These are phyloP conservation scores for Caenorhabditis sp. DNA, from an alignment of 2,888 invertebrate genomes.

Conservation along the genomic window DNA sequence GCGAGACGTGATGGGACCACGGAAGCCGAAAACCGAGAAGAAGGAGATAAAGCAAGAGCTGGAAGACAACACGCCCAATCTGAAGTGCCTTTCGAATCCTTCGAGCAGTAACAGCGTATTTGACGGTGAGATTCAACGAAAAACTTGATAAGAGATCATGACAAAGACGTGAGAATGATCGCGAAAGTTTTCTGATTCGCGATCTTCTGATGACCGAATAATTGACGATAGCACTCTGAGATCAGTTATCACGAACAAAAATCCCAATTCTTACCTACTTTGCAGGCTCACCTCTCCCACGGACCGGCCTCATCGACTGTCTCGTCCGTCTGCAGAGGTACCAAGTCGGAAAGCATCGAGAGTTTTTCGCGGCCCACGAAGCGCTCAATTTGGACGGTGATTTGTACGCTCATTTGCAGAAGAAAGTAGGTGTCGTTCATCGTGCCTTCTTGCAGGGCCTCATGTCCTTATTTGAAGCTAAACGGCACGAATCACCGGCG, in stretches of 20 bases:
- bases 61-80: conserved; percentile 34
- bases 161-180: neutral
- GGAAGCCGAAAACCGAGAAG: conserved; percentile 52
- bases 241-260: no score
- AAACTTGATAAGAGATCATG: neutral
- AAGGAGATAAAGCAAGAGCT: conserved; percentile 16
- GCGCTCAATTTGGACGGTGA: conserved; percentile 33
- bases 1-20: conserved; percentile 66
- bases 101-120: conserved; percentile 38
- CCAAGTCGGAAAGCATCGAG: conserved; percentile 46
- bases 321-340: conserved; percentile 43
- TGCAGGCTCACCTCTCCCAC: conserved; percentile 12
- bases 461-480: conserved; percentile 46
- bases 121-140: conserved; percentile 15
- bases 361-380: conserved; percentile 47
- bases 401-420: conserved; percentile 39
- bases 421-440: conserved; percentile 39
- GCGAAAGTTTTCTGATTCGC: no score
- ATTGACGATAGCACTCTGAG: no score
- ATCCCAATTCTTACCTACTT: neutral
- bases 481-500: conserved; percentile 55
- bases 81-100: conserved; percentile 40
- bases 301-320: conserved; percentile 9
- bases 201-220: no score
- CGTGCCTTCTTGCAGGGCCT: conserved; percentile 38